Conservation (phyloP, 2,888 invertebrate genomes). For the Drosophila nr. perissopoda region DNA sequence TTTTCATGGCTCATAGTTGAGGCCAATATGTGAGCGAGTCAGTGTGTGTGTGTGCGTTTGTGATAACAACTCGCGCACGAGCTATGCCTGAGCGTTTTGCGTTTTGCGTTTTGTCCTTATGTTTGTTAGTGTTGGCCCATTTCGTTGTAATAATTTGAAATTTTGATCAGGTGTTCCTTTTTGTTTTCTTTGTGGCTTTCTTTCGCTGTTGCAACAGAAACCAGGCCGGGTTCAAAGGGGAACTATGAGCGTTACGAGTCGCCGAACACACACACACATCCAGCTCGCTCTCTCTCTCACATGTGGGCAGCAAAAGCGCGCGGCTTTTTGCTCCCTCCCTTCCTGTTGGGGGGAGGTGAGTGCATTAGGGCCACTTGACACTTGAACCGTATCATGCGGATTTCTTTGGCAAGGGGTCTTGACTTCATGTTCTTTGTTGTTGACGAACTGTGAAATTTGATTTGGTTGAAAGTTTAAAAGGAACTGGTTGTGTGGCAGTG, state of each 20-base stretch:
- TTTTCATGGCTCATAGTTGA: slow-evolving; percentile 54
- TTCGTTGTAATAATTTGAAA: slow-evolving; percentile 77
- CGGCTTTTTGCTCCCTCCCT: slow-evolving; percentile 45
- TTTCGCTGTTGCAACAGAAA: slow-evolving; percentile 32
- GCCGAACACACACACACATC: slow-evolving; percentile 43
- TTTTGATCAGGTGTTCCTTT: slow-evolving; percentile 76
- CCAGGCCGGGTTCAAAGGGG: slow-evolving; percentile 68
- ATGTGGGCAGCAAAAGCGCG: slow-evolving; percentile 69
- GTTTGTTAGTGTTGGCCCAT: slow-evolving; percentile 46
- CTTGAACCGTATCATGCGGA: slow-evolving; percentile 72
- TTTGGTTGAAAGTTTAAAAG: slow-evolving; percentile 33
- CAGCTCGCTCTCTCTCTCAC: slow-evolving; percentile 26
- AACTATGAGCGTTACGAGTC: slow-evolving; percentile 74
- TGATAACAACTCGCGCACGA: slow-evolving; percentile 71
- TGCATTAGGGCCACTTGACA: slow-evolving; percentile 58
- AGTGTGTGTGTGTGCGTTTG: slow-evolving; percentile 31
- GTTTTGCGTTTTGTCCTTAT: slow-evolving; percentile 66
- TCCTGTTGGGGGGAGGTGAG: not conserved
- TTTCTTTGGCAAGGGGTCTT: slow-evolving; percentile 22
- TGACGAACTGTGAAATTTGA: slow-evolving; percentile 41
- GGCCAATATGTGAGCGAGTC: not conserved
- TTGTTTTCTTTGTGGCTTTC: slow-evolving; percentile 57
- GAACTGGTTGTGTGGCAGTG: not conserved
- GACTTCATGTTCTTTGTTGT: not conserved
- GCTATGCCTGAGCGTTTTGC: slow-evolving; percentile 49